Evolutionary conservation across 2,797 vertebrate genomes (phyloP).

Genomic region (Arctocebus calabarensis): DNA sequence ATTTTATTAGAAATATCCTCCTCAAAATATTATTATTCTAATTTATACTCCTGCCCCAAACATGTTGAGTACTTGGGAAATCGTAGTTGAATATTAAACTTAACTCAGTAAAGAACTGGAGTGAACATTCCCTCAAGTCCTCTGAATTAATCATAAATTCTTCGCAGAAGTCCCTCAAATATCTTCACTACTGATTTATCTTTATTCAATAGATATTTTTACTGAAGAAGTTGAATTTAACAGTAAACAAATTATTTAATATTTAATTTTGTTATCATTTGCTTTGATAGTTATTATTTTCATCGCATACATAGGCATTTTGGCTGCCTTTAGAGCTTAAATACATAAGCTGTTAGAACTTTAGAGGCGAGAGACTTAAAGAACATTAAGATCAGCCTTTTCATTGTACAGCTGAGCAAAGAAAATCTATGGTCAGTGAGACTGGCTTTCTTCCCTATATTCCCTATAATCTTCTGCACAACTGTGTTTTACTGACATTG

Average conservation of each 20-base stretch:
- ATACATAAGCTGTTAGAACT: neutral
- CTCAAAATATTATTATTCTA: neutral
- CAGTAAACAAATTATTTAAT: neutral
- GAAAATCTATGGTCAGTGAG: neutral
- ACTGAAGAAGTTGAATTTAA: neutral
- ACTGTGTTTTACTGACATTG: neutral
- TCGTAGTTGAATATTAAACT: conserved; percentile 16
- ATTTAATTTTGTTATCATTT: neutral
- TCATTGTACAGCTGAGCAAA: neutral
- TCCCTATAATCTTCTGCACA: neutral
- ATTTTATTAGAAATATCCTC: conserved; percentile 35
- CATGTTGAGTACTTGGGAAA: conserved; percentile 1
- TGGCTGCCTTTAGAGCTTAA: neutral
- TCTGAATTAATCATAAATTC: neutral
- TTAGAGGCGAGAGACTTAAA: neutral
- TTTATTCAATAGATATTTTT: neutral
- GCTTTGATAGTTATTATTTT: conserved; percentile 45
- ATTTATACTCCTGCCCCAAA: conserved; percentile 11
- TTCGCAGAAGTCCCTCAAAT: neutral
- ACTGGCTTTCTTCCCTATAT: rapidly evolving
- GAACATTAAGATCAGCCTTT: neutral
- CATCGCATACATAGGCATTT: neutral
- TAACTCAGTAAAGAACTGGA: conserved; percentile 14
- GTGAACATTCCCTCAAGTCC: neutral
- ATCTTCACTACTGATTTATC: neutral